phyloP scores from a whole-genome alignment of 2,113 vertebrate genomes.

The Petrocephalus zakoni region DNA sequence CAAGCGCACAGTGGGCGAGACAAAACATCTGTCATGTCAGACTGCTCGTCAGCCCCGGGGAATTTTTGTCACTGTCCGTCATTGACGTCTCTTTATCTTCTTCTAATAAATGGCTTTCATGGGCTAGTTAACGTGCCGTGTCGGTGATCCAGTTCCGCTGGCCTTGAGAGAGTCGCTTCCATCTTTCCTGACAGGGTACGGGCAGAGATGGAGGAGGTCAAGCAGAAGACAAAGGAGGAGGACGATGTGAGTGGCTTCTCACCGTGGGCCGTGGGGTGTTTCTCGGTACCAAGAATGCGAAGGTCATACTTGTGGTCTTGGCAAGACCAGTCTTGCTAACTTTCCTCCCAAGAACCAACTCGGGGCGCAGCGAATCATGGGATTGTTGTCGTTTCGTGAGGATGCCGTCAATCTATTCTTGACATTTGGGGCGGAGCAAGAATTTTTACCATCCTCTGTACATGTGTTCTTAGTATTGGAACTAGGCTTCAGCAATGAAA shows the following conservation, averaged over 20 bases:
- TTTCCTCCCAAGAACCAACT: neutral
- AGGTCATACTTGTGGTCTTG: neutral
- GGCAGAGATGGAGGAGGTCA: constrained; percentile 77
- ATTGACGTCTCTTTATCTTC: neutral
- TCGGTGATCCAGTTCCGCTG: neutral
- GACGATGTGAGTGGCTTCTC: constrained; percentile 77
- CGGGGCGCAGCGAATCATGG: neutral
- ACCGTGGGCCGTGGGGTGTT: neutral
- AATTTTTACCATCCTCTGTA: neutral
- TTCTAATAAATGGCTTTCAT: neutral
- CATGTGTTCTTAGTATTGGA: neutral
- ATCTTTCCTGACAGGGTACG: constrained; percentile 67
- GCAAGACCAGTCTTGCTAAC: neutral
- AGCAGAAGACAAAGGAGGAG: constrained; percentile 84
- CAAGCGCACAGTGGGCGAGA: neutral
- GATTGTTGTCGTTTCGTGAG: neutral
- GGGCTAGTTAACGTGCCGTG: neutral
- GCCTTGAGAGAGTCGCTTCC: neutral
- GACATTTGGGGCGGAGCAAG: neutral
- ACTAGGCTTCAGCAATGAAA: neutral
- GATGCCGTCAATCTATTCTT: too few species aligned
- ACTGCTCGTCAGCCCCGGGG: neutral
- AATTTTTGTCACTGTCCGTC: neutral
- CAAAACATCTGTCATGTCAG: neutral
- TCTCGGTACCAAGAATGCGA: neutral